Evolutionary conservation across 2,797 vertebrate species (phyloP), one percentile per base, ranked within the genome.

Genomic region (Gambusia yucatana): DNA sequence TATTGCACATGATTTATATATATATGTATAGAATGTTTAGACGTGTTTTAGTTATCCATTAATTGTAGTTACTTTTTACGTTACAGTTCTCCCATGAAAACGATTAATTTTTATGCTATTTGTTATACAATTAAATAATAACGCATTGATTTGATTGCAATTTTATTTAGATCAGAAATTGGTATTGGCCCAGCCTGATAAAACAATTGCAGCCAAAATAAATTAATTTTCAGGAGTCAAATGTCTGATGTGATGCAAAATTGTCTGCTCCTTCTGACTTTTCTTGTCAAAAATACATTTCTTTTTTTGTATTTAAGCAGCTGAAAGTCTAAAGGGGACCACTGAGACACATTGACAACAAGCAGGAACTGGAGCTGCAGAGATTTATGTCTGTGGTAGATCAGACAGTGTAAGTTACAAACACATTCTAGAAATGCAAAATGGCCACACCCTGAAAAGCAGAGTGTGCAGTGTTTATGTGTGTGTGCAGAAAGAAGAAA

Each of bases 371-470:
- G 39, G 46, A 82, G 28, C 36, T 33, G 43, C 57, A 77, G 48
- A 77, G 75, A 81, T 84, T 82, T 88, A 14, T 77, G 81, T 83
- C 71, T 72, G 61, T 67, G 76, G 59, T 30, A 86, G 82, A 90
- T 91, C 88, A 92, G 87, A 88, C 82, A 47, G 86, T 85, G 78
- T 86, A 74, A 89, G 87, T 89, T 93, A 88, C 85, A 89, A 92
- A 91, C 89, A 87, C 86, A 93, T 94, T 93, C 88, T 88, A 81
- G 77, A 86, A 63, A 85, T 81, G 78, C 84, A 92, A 87, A 86
- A 86, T 83, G 86, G 81, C 82, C 93, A 90, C 93, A 91, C 93
- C 93, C 93, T 84, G 75, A 86, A 91, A 77, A 85, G 74, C 76
- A 48, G 73, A 67, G 4, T 71, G 39, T 73, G 55, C 36, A 20